Evolutionary conservation across 2,113 vertebrate species (phyloP).

Genomic region (Pollimyrus isidori): DNA sequence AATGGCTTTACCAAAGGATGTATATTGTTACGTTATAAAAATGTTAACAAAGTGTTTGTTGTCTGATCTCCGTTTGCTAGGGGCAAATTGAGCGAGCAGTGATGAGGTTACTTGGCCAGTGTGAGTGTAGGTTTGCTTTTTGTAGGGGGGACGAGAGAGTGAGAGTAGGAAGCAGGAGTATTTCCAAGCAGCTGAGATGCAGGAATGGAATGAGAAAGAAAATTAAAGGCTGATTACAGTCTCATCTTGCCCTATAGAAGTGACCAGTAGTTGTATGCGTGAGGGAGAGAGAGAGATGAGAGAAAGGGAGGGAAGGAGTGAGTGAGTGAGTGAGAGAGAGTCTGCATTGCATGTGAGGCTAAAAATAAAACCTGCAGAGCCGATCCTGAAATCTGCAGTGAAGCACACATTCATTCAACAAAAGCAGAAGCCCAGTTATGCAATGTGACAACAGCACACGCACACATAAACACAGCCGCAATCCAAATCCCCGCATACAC

Average conservation of each 20-base stretch:
- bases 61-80: neutral
- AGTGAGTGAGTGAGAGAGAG: slow-evolving; percentile 9
- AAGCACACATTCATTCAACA: slow-evolving; percentile 44
- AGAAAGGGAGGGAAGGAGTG: neutral
- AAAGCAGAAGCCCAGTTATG: slow-evolving; percentile 33
- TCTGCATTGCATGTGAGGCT: slow-evolving; percentile 47
- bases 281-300: slow-evolving; percentile 26
- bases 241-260: neutral
- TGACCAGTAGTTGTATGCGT: slow-evolving; percentile 13
- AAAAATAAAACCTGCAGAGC: slow-evolving; percentile 61
- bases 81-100: neutral
- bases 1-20: neutral
- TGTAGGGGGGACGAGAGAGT: neutral
- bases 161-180: neutral
- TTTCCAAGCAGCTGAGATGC: slow-evolving; percentile 33
- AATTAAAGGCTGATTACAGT: slow-evolving; percentile 20
- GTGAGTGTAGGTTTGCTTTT: neutral
- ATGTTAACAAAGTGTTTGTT: neutral
- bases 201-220: slow-evolving; percentile 31
- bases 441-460: slow-evolving; percentile 8
- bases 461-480: neutral
- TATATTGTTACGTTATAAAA: neutral
- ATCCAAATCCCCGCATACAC: neutral
- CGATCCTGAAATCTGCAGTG: slow-evolving; percentile 42
- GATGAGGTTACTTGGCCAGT: neutral